These are phyloP conservation scores for Agrilus planipennis DNA, from an alignment of 1,140 invertebrate species.

Conservation along the genomic window DNA sequence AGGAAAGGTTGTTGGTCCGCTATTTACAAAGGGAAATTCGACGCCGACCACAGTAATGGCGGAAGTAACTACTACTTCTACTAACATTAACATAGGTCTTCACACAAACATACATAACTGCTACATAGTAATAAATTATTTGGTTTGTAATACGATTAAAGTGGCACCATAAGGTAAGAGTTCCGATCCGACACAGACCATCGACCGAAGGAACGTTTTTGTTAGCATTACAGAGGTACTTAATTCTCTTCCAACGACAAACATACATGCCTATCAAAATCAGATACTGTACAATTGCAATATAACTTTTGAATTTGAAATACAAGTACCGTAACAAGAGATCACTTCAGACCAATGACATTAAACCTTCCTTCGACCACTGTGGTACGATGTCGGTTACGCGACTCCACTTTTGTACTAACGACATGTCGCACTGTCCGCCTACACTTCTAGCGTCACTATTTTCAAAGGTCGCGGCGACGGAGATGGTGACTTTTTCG, in stretches of 20 bases:
- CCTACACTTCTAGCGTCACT: slow-evolving; percentile 45
- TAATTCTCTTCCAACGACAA: slow-evolving; percentile 1
- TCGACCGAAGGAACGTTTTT: too few relatives aligned
- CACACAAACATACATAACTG: slow-evolving; percentile 18
- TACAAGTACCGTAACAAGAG: too few relatives aligned
- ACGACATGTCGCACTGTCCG: slow-evolving; percentile 10
- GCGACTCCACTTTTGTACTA: slow-evolving; percentile 32
- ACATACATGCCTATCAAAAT: slow-evolving; percentile 3
- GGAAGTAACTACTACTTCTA: slow-evolving; percentile 22
- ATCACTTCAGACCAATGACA: too few relatives aligned
- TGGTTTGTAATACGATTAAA: slow-evolving; percentile 48
- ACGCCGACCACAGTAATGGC: slow-evolving; percentile 25
- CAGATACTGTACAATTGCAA: too few relatives aligned
- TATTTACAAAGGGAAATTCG: slow-evolving; percentile 26
- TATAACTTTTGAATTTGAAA: too few relatives aligned
- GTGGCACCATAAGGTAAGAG: slow-evolving; percentile 31
- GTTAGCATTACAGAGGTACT: not conserved
- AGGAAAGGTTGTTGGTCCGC: slow-evolving; percentile 26
- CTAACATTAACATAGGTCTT: slow-evolving; percentile 13
- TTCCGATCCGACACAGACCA: not conserved
- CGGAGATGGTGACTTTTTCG: slow-evolving; percentile 76
- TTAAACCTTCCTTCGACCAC: not conserved
- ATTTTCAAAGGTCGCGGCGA: slow-evolving; percentile 49
- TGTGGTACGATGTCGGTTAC: slow-evolving; percentile 6
- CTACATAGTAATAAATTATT: slow-evolving; percentile 49